Evolutionary conservation across 2,888 invertebrate genomes (phyloP).

Genomic region (Dugesia japonica): DNA sequence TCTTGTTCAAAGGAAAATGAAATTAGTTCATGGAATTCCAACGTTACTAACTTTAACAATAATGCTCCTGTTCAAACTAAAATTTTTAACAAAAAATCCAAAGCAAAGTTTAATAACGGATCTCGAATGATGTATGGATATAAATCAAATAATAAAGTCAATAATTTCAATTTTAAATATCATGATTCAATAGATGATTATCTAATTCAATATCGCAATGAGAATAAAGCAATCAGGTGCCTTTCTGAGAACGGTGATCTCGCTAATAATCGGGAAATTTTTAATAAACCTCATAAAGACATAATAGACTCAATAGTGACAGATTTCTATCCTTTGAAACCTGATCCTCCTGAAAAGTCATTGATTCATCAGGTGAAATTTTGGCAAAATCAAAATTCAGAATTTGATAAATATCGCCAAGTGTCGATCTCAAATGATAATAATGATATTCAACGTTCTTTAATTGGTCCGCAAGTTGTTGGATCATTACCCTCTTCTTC

Average conservation of each 20-base stretch:
- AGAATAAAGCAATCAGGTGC: too few species aligned
- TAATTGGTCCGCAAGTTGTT: not conserved
- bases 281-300: too few species aligned
- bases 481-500: not conserved
- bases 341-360: too few species aligned
- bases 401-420: not conserved
- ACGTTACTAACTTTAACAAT: not conserved
- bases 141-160: conserved; percentile 10
- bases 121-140: not conserved
- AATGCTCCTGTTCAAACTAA: not conserved
- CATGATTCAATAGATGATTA: conserved; percentile 8
- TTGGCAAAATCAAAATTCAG: not conserved
- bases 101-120: not conserved
- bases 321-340: too few species aligned
- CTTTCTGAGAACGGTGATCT: too few species aligned
- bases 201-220: not conserved
- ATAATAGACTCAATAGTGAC: too few species aligned
- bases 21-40: not conserved
- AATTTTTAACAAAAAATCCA: not conserved
- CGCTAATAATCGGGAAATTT: too few species aligned
- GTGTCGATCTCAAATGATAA: not conserved
- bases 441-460: not conserved
- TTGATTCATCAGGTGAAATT: not conserved
- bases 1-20: not conserved
- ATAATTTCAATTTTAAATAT: not conserved